phyloP scores from a whole-genome alignment of 2,113 vertebrate species.

The Sinocyclocheilus anshuiensis region DNA sequence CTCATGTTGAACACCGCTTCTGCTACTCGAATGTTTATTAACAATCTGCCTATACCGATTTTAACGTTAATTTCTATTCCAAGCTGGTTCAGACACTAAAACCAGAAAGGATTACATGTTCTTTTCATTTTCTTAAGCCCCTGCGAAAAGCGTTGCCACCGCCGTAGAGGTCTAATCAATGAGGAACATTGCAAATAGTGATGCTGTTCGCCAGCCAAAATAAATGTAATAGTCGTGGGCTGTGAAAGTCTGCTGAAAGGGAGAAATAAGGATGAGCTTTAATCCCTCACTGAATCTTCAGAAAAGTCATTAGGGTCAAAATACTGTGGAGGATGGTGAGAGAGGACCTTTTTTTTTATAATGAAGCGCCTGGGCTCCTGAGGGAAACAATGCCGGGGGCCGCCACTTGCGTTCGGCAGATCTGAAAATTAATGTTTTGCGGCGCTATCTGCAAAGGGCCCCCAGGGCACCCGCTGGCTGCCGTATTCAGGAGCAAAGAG shows the following conservation, averaged over 20 bases:
- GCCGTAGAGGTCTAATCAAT: conserved; percentile 52
- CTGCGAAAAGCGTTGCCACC: conserved; percentile 4
- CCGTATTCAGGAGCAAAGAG: conserved; percentile 55
- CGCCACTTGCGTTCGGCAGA: conserved; percentile 60
- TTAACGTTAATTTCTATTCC: not conserved
- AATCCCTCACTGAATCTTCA: conserved; percentile 64
- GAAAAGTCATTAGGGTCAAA: conserved; percentile 79
- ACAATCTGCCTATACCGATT: not conserved
- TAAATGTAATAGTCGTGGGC: conserved; percentile 56
- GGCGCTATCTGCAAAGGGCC: conserved; percentile 67
- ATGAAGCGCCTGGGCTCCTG: conserved; percentile 72
- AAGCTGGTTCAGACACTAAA: not conserved
- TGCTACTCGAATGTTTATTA: conserved; percentile 13
- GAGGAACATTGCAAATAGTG: conserved; percentile 58
- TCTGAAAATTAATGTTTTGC: conserved; percentile 74
- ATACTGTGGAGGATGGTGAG: conserved; percentile 71
- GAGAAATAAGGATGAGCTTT: conserved; percentile 64
- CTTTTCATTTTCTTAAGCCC: conserved; percentile 26
- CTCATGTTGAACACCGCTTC: not conserved
- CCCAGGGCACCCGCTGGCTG: conserved; percentile 52
- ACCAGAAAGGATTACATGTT: conserved; percentile 8
- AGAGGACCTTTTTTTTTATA: conserved; percentile 72
- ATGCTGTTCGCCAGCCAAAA: conserved; percentile 50
- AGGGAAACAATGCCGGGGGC: conserved; percentile 70
- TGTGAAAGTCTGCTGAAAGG: conserved; percentile 52